Evolutionary conservation across 2,113 vertebrate genomes (phyloP).

Genomic region (Clinocottus analis): DNA sequence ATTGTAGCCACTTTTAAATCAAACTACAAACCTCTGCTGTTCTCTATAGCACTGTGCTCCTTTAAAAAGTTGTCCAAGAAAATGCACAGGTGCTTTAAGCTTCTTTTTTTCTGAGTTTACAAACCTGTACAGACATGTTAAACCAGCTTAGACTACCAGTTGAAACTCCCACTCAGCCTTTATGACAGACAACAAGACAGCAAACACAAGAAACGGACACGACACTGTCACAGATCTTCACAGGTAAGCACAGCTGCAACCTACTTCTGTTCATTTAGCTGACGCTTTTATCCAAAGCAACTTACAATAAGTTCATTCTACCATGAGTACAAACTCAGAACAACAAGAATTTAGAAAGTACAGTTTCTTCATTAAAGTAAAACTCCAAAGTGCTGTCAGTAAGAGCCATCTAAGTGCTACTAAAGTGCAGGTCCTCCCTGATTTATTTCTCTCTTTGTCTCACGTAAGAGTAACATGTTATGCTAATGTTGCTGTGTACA

Average conservation of each 20-base stretch:
- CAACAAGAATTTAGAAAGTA: no score
- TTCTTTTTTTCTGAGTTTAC: constrained; percentile 1
- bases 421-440: neutral
- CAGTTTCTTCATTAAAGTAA: no score
- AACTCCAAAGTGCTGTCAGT: no score
- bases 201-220: constrained; percentile 18
- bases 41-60: neutral
- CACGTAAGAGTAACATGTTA: neutral
- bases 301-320: no score
- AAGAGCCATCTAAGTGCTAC: no score
- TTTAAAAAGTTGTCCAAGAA: neutral
- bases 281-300: no score
- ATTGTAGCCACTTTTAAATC: no score
- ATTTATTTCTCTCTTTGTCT: neutral
- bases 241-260: constrained; percentile 49
- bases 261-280: no score
- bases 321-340: no score
- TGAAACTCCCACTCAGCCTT: constrained; percentile 8
- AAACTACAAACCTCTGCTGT: no score
- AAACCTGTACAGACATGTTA: constrained; percentile 63
- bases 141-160: constrained; percentile 45
- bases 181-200: constrained; percentile 12
- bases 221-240: constrained; percentile 15
- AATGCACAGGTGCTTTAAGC: neutral
- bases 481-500: neutral